Evolutionary conservation across 2,113 vertebrate species (phyloP), one percentile per base, ranked within the genome.

Genomic region (Macquaria australasica): DNA sequence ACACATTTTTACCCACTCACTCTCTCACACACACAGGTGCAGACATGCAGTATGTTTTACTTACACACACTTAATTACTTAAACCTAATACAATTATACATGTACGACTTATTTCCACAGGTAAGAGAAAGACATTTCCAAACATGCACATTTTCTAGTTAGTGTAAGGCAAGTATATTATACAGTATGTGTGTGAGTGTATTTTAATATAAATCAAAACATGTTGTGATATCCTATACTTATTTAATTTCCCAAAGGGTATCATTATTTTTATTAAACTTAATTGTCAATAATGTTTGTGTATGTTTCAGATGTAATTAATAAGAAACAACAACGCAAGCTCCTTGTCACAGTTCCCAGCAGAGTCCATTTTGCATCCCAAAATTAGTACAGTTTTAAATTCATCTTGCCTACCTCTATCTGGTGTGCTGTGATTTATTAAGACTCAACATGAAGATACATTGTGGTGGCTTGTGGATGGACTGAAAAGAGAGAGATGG

Each of bases 381-480:
- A 60, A n/a, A 50, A 18, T 85, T 72, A 73, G 16, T 4, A 56
- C 25, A 59, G 8, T 73, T 79, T 67, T 25, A 25, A 60, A 67
- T 50, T 37, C 31, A 45, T 15, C 4, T 28, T 34, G 21, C 92
- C 55, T 86, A 94, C 94, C 91, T 94, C 77, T 94, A 90, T 86
- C 79, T 89, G 84, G 34, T 81, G 76, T 74, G 63, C 59, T 88
- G 87, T 73, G 79, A 59, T 89, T 76, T 86, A 69, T 83, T 82
- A 60, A 34, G 83, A 87, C 64, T 90, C 89, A 91, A 88, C 92
- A 92, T 94, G 88, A 90, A 93, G 89, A 82, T 51, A 8, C 86
- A 81, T 73, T 66, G 81, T 58, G 25, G 68, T 34, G 59, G 77
- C 43, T 78, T 41, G 51, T 21, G 64, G 85, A 72, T 50, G 31